These are phyloP conservation scores for Orthosia gracilis DNA, from an alignment of 2,888 invertebrate species.

Conservation along the genomic window DNA sequence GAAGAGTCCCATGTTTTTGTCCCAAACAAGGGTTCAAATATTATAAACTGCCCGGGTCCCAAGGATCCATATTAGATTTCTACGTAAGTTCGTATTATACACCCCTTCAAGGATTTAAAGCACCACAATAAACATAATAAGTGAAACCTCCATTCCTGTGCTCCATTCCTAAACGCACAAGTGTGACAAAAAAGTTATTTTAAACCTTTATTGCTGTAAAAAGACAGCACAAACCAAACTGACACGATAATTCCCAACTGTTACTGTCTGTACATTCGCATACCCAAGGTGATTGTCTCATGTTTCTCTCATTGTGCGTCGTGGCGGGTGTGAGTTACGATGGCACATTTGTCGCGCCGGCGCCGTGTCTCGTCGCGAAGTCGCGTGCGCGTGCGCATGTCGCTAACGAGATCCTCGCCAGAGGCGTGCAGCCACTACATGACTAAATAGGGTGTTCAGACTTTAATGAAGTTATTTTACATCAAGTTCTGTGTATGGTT, in stretches of 20 bases:
- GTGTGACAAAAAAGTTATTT: constrained; percentile 37
- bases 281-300: constrained; percentile 59
- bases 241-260: constrained; percentile 49
- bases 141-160: constrained; percentile 32
- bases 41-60: background rate
- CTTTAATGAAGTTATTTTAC: constrained; percentile 48
- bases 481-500: constrained; percentile 22
- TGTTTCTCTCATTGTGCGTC: constrained; percentile 61
- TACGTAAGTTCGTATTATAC: background rate
- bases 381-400: constrained; percentile 62
- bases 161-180: background rate
- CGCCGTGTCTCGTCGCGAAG: constrained; percentile 61
- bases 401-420: constrained; percentile 64
- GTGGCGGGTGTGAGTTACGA: constrained; percentile 74
- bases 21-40: too few species aligned
- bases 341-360: constrained; percentile 72
- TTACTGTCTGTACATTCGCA: constrained; percentile 56
- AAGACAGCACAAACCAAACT: constrained; percentile 25
- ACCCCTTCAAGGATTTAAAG: background rate
- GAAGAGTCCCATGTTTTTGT: background rate
- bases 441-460: constrained; percentile 58
- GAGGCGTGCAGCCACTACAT: constrained; percentile 37
- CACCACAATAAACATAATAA: constrained; percentile 13
- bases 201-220: constrained; percentile 46
- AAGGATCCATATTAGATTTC: background rate